Evolutionary conservation across 92 coral and sea anemone species (phyloP).

Genomic region (Palythoa grandis): DNA sequence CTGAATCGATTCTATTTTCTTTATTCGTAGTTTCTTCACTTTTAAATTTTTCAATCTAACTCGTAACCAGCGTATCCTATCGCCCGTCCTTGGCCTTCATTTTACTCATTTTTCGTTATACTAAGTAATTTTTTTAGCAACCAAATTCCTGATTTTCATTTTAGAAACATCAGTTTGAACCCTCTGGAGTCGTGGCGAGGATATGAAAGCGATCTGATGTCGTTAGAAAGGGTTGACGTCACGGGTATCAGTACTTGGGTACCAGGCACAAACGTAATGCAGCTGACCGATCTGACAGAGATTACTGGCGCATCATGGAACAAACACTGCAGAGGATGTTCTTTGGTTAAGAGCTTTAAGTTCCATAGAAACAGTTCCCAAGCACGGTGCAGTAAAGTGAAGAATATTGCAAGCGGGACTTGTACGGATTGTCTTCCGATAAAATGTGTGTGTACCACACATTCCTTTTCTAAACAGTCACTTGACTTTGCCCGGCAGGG

Average conservation of each 20-base stretch:
- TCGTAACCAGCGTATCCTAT: too few species aligned
- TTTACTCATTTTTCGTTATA: not conserved
- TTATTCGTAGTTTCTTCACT: too few species aligned
- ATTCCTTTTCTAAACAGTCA: not conserved
- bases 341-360: constrained; percentile 24
- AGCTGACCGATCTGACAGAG: constrained; percentile 11
- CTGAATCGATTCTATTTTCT: too few species aligned
- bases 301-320: constrained; percentile 22
- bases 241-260: not conserved
- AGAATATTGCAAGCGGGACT: constrained; percentile 6
- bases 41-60: too few species aligned
- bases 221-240: constrained; percentile 15
- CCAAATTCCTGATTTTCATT: not conserved
- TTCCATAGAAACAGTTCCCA: not conserved
- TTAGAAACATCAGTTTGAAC: constrained; percentile 53
- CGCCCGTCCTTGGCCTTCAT: too few species aligned
- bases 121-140: not conserved
- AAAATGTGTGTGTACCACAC: constrained; percentile 11
- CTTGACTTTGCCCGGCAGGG: constrained; percentile 16
- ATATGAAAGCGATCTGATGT: constrained; percentile 37
- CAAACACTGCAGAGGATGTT: not conserved
- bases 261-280: constrained; percentile 3
- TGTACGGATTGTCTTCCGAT: constrained; percentile 30
- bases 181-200: constrained; percentile 56
- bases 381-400: not conserved